Percentiles rank a stretch among this genome's conserved stretches.
Conservation (phyloP, 2,888 invertebrate species). For the Hirtodrosophila histrioides region DNA sequence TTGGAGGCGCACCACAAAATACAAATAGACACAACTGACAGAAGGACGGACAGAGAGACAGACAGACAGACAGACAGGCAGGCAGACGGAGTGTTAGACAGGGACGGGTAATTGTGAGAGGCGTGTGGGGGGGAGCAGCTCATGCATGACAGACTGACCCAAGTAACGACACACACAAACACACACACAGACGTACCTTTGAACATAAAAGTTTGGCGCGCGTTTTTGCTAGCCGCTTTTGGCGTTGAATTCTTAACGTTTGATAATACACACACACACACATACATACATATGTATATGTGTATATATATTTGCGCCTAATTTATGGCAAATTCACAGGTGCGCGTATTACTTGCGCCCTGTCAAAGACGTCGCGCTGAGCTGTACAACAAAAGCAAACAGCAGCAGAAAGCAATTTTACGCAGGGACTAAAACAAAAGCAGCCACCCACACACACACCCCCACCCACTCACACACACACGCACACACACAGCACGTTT, state of each 20-base stretch:
- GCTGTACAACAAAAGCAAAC: slow-evolving; percentile 39
- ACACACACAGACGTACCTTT: slow-evolving; percentile 9
- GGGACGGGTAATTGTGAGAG: slow-evolving; percentile 7
- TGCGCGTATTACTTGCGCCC: slow-evolving; percentile 75
- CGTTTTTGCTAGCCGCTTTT: slow-evolving; percentile 48
- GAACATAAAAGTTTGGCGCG: slow-evolving; percentile 61
- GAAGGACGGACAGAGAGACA: slow-evolving; percentile 23
- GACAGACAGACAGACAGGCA: slow-evolving; percentile 16
- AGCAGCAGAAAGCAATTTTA: slow-evolving; percentile 51
- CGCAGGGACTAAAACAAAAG: slow-evolving; percentile 68
- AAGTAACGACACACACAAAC: slow-evolving; percentile 22
- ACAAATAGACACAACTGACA: slow-evolving; percentile 41
- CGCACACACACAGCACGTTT: slow-evolving; percentile 13
- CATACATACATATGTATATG: slow-evolving; percentile 9
- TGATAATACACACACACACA: slow-evolving; percentile 34
- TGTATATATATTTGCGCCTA: slow-evolving; percentile 48
- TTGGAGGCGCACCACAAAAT: slow-evolving; percentile 67
- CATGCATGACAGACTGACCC: slow-evolving; percentile 61
- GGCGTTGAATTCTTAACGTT: slow-evolving; percentile 50
- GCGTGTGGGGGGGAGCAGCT: slow-evolving; percentile 24
- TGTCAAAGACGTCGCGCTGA: slow-evolving; percentile 71
- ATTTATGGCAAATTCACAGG: slow-evolving; percentile 81
- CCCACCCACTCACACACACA: slow-evolving; percentile 23
- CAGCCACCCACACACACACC: slow-evolving; percentile 32
- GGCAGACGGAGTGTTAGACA: slow-evolving; percentile 13